Evolutionary conservation across 1,140 invertebrate genomes (phyloP).

Genomic region (Tetramorium alpestre): DNA sequence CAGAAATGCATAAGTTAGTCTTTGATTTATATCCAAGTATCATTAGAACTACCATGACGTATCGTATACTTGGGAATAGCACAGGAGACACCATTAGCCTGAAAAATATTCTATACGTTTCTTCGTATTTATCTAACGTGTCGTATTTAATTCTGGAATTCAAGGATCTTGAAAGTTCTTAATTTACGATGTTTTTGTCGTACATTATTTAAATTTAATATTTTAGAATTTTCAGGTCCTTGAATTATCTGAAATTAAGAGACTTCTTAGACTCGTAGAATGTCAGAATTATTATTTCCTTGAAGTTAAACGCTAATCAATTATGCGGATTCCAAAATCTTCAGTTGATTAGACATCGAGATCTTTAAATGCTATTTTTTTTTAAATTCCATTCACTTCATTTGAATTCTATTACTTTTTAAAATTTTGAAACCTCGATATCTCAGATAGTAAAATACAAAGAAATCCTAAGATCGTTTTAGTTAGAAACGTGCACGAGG

Average conservation of each 20-base stretch:
- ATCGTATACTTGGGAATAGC: neutral
- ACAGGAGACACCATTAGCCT: neutral
- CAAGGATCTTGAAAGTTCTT: neutral
- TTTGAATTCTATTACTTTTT: no score
- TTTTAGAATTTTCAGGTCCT: neutral
- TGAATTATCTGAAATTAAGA: neutral
- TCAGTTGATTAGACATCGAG: neutral
- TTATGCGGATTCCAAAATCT: neutral
- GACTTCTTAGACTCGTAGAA: neutral
- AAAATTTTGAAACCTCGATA: neutral
- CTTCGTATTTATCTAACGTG: neutral
- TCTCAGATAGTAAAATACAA: neutral
- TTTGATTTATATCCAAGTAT: constrained; percentile 6
- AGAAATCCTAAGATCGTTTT: neutral
- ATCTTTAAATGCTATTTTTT: neutral
- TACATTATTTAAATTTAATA: neutral
- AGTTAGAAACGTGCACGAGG: neutral
- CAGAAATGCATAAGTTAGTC: constrained; percentile 5
- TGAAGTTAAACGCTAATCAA: neutral
- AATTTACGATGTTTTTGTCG: neutral
- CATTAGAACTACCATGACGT: neutral
- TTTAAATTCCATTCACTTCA: neutral
- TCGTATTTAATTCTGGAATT: neutral
- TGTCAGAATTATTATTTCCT: neutral
- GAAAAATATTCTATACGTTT: neutral